These are phyloP conservation scores for Nycticorax nycticorax DNA, from an alignment of 2,113 vertebrate species.

Conservation along the genomic window DNA sequence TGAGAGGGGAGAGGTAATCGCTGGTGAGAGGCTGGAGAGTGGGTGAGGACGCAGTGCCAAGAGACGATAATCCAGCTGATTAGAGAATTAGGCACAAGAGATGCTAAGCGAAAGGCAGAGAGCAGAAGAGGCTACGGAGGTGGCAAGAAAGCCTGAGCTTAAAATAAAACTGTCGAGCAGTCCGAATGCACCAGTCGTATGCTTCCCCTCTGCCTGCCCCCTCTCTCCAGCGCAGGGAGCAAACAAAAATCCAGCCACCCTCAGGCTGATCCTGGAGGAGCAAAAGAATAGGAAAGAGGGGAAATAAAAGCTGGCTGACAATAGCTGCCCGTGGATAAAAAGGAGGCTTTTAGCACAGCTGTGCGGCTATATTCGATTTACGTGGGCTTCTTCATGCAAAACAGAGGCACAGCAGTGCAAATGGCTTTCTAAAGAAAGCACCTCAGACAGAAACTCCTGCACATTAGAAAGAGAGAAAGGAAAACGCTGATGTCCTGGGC, in stretches of 20 bases:
- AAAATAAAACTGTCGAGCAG: conserved; percentile 6
- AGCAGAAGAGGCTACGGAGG: not conserved
- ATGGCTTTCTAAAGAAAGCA: not conserved
- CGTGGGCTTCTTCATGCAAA: not conserved
- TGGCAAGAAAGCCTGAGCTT: not conserved
- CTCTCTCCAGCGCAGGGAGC: not conserved
- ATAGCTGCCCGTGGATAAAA: not conserved
- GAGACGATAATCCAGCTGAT: conserved; percentile 18
- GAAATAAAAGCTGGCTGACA: not conserved
- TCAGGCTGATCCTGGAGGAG: not conserved
- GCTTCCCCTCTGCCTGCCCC: not conserved
- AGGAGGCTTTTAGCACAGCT: not conserved
- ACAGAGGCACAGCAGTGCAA: not conserved
- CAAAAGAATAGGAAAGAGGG: not conserved
- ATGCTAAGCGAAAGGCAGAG: conserved; percentile 4
- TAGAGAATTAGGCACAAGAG: conserved; percentile 28
- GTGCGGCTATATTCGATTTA: not conserved
- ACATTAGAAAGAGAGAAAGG: not conserved
- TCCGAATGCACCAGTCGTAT: not conserved
- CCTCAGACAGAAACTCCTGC: not conserved
- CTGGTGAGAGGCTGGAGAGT: conserved; percentile 15
- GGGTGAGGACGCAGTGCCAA: not conserved
- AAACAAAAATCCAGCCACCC: not conserved
- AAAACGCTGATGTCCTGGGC: not conserved
- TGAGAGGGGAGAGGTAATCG: not conserved